phyloP scores from a whole-genome alignment of 2,797 vertebrate genomes.

The Scolopax bukidnonensis region DNA sequence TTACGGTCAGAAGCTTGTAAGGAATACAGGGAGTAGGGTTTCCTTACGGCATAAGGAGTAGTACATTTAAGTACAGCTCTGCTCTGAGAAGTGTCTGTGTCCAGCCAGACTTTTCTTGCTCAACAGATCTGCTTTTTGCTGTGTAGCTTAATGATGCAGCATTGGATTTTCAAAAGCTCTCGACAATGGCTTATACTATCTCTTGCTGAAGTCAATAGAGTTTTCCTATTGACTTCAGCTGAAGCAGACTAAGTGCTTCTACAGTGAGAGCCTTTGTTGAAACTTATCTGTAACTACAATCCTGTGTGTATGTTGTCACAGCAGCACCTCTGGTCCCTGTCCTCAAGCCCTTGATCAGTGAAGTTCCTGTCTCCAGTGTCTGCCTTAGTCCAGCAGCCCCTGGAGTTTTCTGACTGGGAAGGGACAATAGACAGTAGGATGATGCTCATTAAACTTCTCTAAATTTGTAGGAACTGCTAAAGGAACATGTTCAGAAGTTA shows the following conservation, averaged over 20 bases:
- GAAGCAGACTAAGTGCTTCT: not conserved
- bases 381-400: not conserved
- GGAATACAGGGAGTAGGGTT: not conserved
- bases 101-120: not conserved
- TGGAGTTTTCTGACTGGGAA: not conserved
- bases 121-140: not conserved
- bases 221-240: not conserved
- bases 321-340: not conserved
- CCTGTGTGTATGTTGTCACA: not conserved
- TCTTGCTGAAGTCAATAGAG: not conserved
- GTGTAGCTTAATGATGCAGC: not conserved
- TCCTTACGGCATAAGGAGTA: not conserved
- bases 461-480: not conserved
- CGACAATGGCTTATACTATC: not conserved
- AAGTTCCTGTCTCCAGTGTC: not conserved
- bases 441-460: not conserved
- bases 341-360: not conserved
- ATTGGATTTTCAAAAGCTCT: constrained; percentile 4
- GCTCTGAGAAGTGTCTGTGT: not conserved
- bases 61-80: not conserved
- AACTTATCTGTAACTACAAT: not conserved
- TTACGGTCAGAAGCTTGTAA: not conserved
- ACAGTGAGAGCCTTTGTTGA: not conserved
- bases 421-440: not conserved
- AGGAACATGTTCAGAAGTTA: not conserved